Base-by-base conservation (phyloP, 2,113 vertebrate species). In the Heterotilapia buettikoferi region DNA sequence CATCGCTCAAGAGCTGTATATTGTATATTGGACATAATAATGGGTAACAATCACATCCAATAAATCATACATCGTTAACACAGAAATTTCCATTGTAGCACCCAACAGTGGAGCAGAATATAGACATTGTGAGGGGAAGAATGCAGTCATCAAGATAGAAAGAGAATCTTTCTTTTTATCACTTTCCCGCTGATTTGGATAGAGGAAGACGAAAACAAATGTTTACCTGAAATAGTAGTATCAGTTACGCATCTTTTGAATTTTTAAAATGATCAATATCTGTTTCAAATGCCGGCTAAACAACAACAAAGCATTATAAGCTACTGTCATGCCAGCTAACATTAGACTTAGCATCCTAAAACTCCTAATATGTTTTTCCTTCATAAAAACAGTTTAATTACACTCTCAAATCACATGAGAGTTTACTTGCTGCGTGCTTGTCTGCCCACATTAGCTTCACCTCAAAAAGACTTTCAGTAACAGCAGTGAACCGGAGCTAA, bases 121-220 rank as follows among this genome's bases (percentile, higher is more conserved):
- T 29, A 16, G 56, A 59, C 7, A 29, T 16, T 5, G 56, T 29
- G 56, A 29, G 56, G 26, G 56, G 56, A 59, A 59, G 56, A 29
- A 16, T 0, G 7, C 26, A 16, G 24, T 59, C 24, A 29, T 59
- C 24, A 59, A 59, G 7, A 16, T 59, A 0, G 7, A 2, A 21
- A 4, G 9, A 16, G 56, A 57, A 16, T 57, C 56, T 3, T 29
- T 29, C 56, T 9, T 16, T 29, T 31, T 59, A 31, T 31, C 56
- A 31, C 13, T 16, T 2, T 18, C 4, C 53, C 3, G 0, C 24
- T 5, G 13, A 29, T 31, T 59, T 31, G 56, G 14, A 16, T 6
- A 6, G 0, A 59, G 26, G 14, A 59, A 59, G 26, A 59, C 3
- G 4, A 16, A 59, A 59, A 59, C 53, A 31, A 59, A 59, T 3